These are phyloP conservation scores for Coleophora flavipennella DNA, from an alignment of 2,888 invertebrate species.

Conservation along the genomic window DNA sequence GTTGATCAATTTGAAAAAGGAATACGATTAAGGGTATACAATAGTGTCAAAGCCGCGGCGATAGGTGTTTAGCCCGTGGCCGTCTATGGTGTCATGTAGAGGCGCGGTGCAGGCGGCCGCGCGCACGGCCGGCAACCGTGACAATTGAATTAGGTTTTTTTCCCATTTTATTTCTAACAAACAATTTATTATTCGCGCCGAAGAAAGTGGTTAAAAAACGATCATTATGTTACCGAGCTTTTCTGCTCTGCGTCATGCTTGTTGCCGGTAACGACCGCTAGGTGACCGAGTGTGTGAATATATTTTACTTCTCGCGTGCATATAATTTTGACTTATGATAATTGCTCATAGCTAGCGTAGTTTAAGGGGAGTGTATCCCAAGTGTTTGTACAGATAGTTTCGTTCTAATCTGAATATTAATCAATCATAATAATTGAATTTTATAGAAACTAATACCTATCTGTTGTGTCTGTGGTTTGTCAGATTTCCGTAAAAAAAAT, in stretches of 20 bases:
- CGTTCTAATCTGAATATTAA: no score
- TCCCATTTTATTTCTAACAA: slow-evolving; percentile 23
- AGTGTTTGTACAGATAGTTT: no score
- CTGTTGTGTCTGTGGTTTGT: no score
- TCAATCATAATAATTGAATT: no score
- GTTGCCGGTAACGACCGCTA: slow-evolving; percentile 6
- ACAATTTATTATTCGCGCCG: slow-evolving; percentile 27
- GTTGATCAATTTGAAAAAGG: slow-evolving; percentile 28
- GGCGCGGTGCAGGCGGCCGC: no score
- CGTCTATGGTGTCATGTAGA: slow-evolving; percentile 6
- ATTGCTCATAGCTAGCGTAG: slow-evolving; percentile 1
- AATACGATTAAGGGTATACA: slow-evolving; percentile 13
- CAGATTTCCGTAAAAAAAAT: no score
- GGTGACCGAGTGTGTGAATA: slow-evolving; percentile 20
- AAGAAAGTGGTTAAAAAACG: slow-evolving; percentile 57
- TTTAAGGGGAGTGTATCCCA: no score
- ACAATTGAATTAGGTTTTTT: slow-evolving; percentile 63
- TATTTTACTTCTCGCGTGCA: slow-evolving; percentile 23
- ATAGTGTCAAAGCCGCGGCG: slow-evolving; percentile 20
- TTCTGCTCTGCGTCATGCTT: slow-evolving; percentile 25
- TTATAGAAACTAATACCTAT: no score
- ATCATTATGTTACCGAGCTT: slow-evolving; percentile 40
- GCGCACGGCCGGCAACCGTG: slow-evolving; percentile 35
- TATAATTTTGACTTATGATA: slow-evolving; percentile 27
- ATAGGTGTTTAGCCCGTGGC: neutral